Conservation (phyloP, 1,140 invertebrate species). For the Ganaspis sp. region DNA sequence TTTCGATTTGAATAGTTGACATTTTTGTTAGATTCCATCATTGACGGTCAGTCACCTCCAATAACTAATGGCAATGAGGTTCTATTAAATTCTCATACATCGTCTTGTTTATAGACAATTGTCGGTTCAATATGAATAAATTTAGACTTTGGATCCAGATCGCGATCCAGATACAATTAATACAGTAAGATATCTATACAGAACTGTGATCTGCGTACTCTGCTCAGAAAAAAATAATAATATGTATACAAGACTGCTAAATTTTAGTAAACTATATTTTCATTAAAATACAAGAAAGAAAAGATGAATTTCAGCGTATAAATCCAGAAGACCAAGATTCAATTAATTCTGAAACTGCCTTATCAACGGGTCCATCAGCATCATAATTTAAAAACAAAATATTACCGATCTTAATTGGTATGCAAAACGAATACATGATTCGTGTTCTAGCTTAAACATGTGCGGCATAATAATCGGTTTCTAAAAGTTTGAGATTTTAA, state of each 20-base stretch:
- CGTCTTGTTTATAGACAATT: slow-evolving; percentile 6
- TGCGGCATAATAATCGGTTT: slow-evolving; percentile 49
- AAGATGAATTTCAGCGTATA: neutral
- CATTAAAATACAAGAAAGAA: neutral
- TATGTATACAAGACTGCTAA: too few species aligned
- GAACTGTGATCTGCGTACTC: too few species aligned
- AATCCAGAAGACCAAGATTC: neutral
- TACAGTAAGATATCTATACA: too few species aligned
- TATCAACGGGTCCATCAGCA: slow-evolving; percentile 1
- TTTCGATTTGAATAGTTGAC: neutral
- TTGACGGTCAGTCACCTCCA: neutral
- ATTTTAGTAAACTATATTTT: too few species aligned
- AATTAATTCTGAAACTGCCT: slow-evolving; percentile 3
- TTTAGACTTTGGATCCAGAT: neutral
- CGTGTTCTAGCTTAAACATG: slow-evolving; percentile 48
- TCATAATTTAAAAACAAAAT: slow-evolving; percentile 1
- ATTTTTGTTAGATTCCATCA: neutral
- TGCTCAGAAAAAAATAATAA: too few species aligned
- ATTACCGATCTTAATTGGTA: slow-evolving; percentile 49
- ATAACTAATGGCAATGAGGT: slow-evolving; percentile 13
- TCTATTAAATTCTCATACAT: slow-evolving; percentile 14
- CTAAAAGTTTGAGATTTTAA: slow-evolving; percentile 44
- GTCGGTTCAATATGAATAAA: slow-evolving; percentile 2
- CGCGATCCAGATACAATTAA: neutral
- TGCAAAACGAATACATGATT: slow-evolving; percentile 48